Evolutionary conservation across 2,888 invertebrate genomes (phyloP), one percentile per base, ranked within the genome.

Genomic region (Schizaphis graminum): DNA sequence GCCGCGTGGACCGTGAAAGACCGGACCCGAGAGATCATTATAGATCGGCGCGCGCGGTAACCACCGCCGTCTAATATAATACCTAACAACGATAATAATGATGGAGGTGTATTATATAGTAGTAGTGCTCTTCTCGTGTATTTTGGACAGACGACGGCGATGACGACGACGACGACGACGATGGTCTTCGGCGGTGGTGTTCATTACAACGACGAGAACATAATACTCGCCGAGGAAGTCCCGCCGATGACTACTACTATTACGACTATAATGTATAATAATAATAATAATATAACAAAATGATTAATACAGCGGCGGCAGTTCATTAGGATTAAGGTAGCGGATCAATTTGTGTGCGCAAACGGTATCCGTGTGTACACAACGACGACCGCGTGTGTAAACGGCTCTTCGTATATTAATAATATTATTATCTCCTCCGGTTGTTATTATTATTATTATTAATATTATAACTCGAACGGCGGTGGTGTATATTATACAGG

Each of bases 291-390:
- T 47, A 53, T 87, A 91, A 94, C 85, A 86, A 90, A 93, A 93
- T 93, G 93, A 93, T 93, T 93, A 93, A 93, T 93, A 93, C 47
- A 13, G 49, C 85, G 91, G 84, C 61, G 67, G 88, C 44, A 88
- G 87, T 87, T 92, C 92, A 92, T 92, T 93, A 89, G 90, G 93
- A 89, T 53, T 92, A n/a, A 84, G 93, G 93, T 93, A 93, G 93
- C 89, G 84, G 89, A 90, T 93, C 93, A 93, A 93, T 93, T 93
- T 57, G 89, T 93, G 89, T 88, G 61, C 92, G 49, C 35, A n/a
- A 56, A 86, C 91, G 86, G 44, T 28, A 85, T n/a, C 49, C 56
- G 35, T n/a, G 90, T 67, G 47, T 90, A 87, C 47, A 61, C 84
- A 10, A 92, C 49, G 47, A 77, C 77, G 77, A 35, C 35, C 35